phyloP scores from a whole-genome alignment of 2,888 invertebrate species.

The Sisyra nigra region DNA sequence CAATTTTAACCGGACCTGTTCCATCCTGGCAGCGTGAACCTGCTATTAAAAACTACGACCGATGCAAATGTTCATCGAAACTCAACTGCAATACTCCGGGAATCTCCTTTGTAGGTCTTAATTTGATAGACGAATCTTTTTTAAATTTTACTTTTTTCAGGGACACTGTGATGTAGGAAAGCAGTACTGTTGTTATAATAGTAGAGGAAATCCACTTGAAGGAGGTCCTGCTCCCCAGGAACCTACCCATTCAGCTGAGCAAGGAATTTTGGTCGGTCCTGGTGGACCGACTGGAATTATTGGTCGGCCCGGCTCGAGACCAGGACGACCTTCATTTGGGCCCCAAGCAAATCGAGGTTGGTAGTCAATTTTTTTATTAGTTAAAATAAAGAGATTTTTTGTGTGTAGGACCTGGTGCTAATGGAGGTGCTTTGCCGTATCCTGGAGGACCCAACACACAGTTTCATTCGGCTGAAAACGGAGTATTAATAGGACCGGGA shows the following conservation, averaged over 20 bases:
- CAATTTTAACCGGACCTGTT: constrained; percentile 24
- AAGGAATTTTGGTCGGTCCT: constrained; percentile 28
- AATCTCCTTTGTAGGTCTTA: constrained; percentile 31
- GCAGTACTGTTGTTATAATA: constrained; percentile 45
- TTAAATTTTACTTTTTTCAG: constrained; percentile 25
- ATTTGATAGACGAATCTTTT: not conserved
- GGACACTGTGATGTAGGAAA: constrained; percentile 44
- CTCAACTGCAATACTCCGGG: constrained; percentile 37
- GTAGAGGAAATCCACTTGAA: constrained; percentile 16
- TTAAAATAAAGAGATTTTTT: not conserved
- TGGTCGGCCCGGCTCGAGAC: constrained; percentile 24
- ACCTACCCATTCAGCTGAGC: constrained; percentile 23
- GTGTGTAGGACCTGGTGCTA: not conserved
- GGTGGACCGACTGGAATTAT: constrained; percentile 36
- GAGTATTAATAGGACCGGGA: constrained; percentile 29
- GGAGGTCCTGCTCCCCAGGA: constrained; percentile 20
- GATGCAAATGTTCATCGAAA: constrained; percentile 34
- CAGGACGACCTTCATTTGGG: constrained; percentile 15
- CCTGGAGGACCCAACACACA: constrained; percentile 4
- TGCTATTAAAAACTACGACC: constrained; percentile 24
- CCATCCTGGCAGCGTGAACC: constrained; percentile 25
- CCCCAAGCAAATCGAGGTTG: constrained; percentile 7
- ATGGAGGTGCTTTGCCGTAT: constrained; percentile 4
- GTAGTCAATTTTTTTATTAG: not conserved
- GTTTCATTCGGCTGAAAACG: constrained; percentile 16